Conservation (phyloP, 2,797 vertebrate species). For the Chanos chanos region DNA sequence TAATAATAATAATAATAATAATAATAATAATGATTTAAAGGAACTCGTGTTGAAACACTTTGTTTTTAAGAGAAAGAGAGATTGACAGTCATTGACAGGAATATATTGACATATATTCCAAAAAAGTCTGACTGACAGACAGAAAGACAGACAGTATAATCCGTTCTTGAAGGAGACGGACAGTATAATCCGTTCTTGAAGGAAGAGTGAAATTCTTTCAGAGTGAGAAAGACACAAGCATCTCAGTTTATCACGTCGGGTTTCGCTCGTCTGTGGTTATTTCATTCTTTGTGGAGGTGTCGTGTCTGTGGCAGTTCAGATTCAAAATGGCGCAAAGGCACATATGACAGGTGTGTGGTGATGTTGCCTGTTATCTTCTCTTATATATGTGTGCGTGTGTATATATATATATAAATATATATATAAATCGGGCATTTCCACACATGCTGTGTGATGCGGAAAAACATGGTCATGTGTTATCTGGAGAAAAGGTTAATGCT, state of each 20-base stretch:
- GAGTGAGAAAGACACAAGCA: neutral
- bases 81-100: too few species aligned
- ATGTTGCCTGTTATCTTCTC: constrained; percentile 11
- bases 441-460: constrained; percentile 16
- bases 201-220: neutral
- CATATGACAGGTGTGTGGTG: neutral
- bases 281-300: neutral
- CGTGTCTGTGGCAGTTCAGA: constrained; percentile 9
- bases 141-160: too few species aligned
- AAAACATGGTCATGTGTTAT: constrained; percentile 40
- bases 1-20: too few species aligned
- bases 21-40: too few species aligned
- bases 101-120: too few species aligned
- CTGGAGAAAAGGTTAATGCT: constrained; percentile 34
- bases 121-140: too few species aligned
- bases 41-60: too few species aligned
- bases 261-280: constrained; percentile 7
- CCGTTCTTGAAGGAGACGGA: too few species aligned
- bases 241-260: constrained; percentile 1
- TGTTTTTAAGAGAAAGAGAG: too few species aligned
- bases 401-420: too few species aligned
- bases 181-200: too few species aligned
- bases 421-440: constrained; percentile 21
- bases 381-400: too few species aligned
- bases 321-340: neutral